Base-by-base conservation (phyloP, 2,888 invertebrate species). In the Drosophila paranaensis region DNA sequence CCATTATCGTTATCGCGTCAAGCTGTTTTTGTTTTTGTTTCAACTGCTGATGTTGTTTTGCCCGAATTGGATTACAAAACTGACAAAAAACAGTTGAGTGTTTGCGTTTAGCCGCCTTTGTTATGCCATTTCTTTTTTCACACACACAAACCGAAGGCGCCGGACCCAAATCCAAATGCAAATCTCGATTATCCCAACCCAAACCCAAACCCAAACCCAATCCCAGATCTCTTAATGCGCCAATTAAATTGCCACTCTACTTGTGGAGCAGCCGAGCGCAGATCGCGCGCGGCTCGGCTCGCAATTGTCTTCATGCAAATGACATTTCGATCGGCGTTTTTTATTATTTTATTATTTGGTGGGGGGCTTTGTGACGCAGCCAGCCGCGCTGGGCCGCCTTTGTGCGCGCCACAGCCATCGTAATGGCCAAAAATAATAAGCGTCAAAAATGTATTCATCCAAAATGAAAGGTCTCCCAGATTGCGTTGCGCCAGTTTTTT, bases 181-280 rank as follows among this genome's bases (percentile, higher is more conserved):
- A 25, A 40, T 48, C 46, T 46, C 16, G 25, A 13, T 13, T 45
- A 45, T 45, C 45, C 46, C 16, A 43, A 20, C 2, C 51, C 37
- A 40, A 9, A 60, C 37, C 53, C 48, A 42, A 61, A 30, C 40
- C 40, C 37, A 13, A 25, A 16, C 16, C 63, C 48, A 62, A 55
- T 55, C 57, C 55, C 37, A 66, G 51, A 40, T n/a, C 57, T 48
- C 61, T 74, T 83, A 89, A 82, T 83, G 89, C 75, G 84, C 72
- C 88, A 89, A 83, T 87, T 89, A 89, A 89, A 86, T 68, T 80
- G 83, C 83, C 77, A 81, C 88, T 75, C 84, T 72, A 75, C 68
- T 63, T 71, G 64, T 35, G 55, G 63, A 72, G 75, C 61, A 33
- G 33, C 42, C 30, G 46, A 48, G 55, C 42, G 27, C 45, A 66